Evolutionary conservation across 53 echinoderm and acorn worm genomes (phyloP).

Genomic region (Echinometra lucunter): DNA sequence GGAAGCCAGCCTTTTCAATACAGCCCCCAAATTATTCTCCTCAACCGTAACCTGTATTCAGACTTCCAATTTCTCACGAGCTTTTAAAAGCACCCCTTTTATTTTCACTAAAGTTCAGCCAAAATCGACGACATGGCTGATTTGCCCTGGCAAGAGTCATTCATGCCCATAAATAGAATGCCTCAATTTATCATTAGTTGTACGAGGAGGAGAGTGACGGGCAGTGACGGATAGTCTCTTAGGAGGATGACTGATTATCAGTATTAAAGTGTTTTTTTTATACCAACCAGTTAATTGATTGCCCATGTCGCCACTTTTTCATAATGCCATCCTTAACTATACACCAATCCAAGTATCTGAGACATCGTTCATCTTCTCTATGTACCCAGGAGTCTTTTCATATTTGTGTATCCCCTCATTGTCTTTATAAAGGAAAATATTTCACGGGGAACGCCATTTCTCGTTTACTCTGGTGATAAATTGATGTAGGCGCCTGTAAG

Average conservation of each 20-base stretch:
- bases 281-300: conserved; percentile 40
- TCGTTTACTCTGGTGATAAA: background rate
- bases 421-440: conserved; percentile 7
- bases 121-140: conserved; percentile 3
- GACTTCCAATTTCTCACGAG: background rate
- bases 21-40: too few species aligned
- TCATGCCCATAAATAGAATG: conserved; percentile 52
- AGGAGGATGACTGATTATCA: conserved; percentile 47
- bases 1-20: too few species aligned
- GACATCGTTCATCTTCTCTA: conserved; percentile 6
- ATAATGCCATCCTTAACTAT: conserved; percentile 12
- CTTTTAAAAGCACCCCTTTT: background rate
- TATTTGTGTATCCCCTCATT: background rate
- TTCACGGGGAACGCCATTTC: background rate
- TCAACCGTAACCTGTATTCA: background rate
- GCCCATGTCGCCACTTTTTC: conserved; percentile 23
- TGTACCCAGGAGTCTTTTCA: background rate
- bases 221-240: conserved; percentile 36
- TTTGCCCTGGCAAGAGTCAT: conserved; percentile 28
- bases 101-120: background rate
- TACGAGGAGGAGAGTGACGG: background rate
- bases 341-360: background rate
- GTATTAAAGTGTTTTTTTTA: conserved; percentile 58
- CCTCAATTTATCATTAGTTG: conserved; percentile 20
- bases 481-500: conserved; percentile 15